A percentile compares a stretch with the other conserved stretches of the same genome.
Conservation (phyloP, 2,888 invertebrate species). For the Caenorhabditis virilis region DNA sequence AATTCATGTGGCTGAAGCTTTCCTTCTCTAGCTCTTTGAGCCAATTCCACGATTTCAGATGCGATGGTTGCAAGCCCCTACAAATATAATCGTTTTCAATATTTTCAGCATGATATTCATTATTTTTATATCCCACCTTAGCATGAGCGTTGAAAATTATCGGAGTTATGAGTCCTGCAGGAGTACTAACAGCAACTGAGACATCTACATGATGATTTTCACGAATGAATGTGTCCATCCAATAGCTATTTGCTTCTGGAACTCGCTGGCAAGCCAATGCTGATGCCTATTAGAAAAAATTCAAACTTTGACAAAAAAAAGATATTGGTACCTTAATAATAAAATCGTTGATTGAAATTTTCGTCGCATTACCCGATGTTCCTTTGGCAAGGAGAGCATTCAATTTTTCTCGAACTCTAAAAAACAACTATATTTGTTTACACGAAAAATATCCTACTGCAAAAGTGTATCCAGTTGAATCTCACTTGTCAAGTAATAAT, state of each 20-base stretch:
- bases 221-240: constrained; percentile 83
- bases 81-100: constrained; percentile 3
- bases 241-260: constrained; percentile 85
- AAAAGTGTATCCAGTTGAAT: constrained; percentile 81
- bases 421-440: constrained; percentile 63
- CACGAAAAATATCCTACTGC: constrained; percentile 69
- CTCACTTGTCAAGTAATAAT: constrained; percentile 90
- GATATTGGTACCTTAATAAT: constrained; percentile 74
- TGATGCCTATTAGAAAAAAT: constrained; percentile 72
- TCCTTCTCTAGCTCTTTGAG: constrained; percentile 70
- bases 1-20: constrained; percentile 78
- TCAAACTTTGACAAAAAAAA: background rate
- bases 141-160: constrained; percentile 78
- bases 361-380: constrained; percentile 50
- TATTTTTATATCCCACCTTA: constrained; percentile 44
- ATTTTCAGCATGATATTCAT: background rate
- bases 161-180: constrained; percentile 92
- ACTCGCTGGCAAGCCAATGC: constrained; percentile 72
- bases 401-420: constrained; percentile 73
- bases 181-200: constrained; percentile 93
- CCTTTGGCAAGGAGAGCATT: constrained; percentile 58
- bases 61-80: constrained; percentile 64
- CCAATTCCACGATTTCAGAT: constrained; percentile 57
- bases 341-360: constrained; percentile 77
- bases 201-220: constrained; percentile 79